A percentile compares a stretch with the other conserved stretches of the same genome.
phyloP scores from a whole-genome alignment of 1,140 invertebrate species.

The Macrosteles quadrilineatus region DNA sequence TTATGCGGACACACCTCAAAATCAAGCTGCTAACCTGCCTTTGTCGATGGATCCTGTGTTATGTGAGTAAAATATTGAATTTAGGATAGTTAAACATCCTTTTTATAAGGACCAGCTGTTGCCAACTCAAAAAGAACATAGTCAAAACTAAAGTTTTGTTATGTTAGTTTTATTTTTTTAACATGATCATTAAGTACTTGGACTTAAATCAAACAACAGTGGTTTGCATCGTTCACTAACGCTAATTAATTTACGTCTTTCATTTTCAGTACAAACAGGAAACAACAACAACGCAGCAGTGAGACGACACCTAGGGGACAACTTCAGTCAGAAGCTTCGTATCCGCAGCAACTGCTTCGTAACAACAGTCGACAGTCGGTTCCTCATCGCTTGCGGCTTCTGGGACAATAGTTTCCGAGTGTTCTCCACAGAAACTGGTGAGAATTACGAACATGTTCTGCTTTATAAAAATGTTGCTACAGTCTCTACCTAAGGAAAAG shows the following conservation, averaged over 20 bases:
- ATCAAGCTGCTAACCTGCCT: slow-evolving; percentile 80
- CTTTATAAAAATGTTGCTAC: slow-evolving; percentile 21
- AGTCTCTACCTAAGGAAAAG: too few relatives aligned
- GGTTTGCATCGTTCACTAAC: too few relatives aligned
- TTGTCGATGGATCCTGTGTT: slow-evolving; percentile 94
- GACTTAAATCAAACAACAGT: too few relatives aligned
- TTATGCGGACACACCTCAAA: slow-evolving; percentile 75
- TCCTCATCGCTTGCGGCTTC: slow-evolving; percentile 97
- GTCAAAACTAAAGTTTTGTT: too few relatives aligned
- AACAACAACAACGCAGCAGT: slow-evolving; percentile 63
- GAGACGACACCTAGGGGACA: slow-evolving; percentile 90
- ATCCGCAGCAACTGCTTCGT: slow-evolving; percentile 95
- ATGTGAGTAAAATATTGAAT: slow-evolving; percentile 61
- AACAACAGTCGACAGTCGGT: slow-evolving; percentile 94
- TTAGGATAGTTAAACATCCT: background rate
- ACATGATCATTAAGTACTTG: too few relatives aligned
- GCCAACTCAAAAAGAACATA: too few relatives aligned
- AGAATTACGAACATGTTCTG: slow-evolving; percentile 34
- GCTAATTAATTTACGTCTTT: background rate
- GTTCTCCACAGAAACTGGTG: slow-evolving; percentile 95
- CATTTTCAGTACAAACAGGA: slow-evolving; percentile 65
- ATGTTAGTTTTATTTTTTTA: too few relatives aligned
- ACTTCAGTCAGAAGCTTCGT: slow-evolving; percentile 93
- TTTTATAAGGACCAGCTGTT: too few relatives aligned
- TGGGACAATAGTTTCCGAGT: slow-evolving; percentile 99